phyloP scores from a whole-genome alignment of 2,888 invertebrate genomes.

The Icerya purchasi region DNA sequence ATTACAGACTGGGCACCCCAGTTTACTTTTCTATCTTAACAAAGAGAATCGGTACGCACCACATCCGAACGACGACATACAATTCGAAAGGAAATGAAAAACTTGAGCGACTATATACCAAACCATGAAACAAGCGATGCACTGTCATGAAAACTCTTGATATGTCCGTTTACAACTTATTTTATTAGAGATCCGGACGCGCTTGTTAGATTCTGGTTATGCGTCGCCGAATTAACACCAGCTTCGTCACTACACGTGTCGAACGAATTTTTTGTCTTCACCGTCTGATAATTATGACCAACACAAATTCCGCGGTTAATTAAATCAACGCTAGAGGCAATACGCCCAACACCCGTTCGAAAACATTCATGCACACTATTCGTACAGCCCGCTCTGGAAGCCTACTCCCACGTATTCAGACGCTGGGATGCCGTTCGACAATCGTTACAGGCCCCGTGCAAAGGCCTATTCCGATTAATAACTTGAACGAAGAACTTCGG shows the following conservation, averaged over 20 bases:
- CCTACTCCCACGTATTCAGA: constrained; percentile 7
- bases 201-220: constrained; percentile 3
- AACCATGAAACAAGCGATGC: constrained; percentile 10
- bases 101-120: constrained; percentile 11
- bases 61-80: constrained; percentile 5
- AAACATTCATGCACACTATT: background rate
- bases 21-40: constrained; percentile 21
- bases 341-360: background rate
- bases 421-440: constrained; percentile 10
- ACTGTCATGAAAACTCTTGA: constrained; percentile 4
- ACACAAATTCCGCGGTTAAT: background rate
- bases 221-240: constrained; percentile 1
- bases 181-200: constrained; percentile 7
- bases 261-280: background rate
- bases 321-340: background rate
- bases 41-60: background rate
- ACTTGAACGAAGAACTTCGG: constrained; percentile 4
- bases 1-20: constrained; percentile 25
- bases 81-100: constrained; percentile 13
- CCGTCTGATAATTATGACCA: fast-evolving
- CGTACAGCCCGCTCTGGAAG: constrained; percentile 1
- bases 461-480: constrained; percentile 8
- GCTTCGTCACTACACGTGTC: background rate
- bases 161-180: constrained; percentile 1
- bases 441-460: constrained; percentile 12